phyloP scores from a whole-genome alignment of 2,888 invertebrate genomes.

The Chorisops tibialis region DNA sequence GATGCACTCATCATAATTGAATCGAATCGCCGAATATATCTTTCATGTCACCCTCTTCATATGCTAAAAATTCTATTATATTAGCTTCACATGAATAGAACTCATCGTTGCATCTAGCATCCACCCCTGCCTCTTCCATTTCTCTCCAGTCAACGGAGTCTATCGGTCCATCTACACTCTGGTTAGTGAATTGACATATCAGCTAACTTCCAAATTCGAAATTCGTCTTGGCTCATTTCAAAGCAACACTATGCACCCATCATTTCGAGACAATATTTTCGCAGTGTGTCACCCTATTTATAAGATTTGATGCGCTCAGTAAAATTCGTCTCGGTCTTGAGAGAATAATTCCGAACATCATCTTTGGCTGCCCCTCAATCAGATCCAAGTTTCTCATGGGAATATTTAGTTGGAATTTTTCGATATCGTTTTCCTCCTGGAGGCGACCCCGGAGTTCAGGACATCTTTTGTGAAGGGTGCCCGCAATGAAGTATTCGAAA shows the following conservation, averaged over 20 bases:
- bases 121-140: neutral
- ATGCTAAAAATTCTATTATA: constrained; percentile 22
- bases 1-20: constrained; percentile 32
- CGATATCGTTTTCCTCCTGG: no score
- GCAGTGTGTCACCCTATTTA: constrained; percentile 31
- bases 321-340: constrained; percentile 42
- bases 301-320: constrained; percentile 49
- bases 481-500: constrained; percentile 9
- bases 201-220: constrained; percentile 22
- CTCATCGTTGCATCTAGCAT: neutral
- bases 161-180: constrained; percentile 2
- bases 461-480: no score
- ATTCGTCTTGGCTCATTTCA: constrained; percentile 33
- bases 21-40: constrained; percentile 26
- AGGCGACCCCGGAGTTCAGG: no score
- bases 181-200: constrained; percentile 31
- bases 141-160: constrained; percentile 12
- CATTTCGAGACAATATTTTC: constrained; percentile 31
- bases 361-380: neutral
- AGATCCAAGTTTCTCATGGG: constrained; percentile 30
- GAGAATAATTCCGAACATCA: constrained; percentile 15
- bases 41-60: constrained; percentile 21
- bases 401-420: constrained; percentile 24
- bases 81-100: constrained; percentile 19
- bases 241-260: neutral